Base-by-base conservation (phyloP, 2,888 invertebrate genomes). In the Steinernema carpocapsae region DNA sequence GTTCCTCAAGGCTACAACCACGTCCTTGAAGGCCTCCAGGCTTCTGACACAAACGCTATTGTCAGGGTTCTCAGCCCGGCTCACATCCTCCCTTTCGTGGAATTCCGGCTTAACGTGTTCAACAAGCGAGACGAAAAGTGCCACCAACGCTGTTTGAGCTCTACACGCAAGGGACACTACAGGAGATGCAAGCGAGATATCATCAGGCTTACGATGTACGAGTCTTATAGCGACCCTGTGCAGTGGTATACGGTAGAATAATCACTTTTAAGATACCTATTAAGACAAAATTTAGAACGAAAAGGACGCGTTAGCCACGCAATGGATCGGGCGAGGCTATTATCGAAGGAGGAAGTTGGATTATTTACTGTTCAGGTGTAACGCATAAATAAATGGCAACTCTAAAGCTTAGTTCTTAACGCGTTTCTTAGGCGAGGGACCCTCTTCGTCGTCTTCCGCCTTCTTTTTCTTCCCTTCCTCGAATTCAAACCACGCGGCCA, bases 321-420 rank as follows among this genome's bases (percentile, higher is more conserved):
- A 71, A 29, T 80, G 78, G 78, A 70, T 76, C 26, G 75, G 78
- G 0, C 29, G 72, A 43, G 80, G 80, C n/a, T 81, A 78, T 52
- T 80, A 80, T 76, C 56, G 70, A 45, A 76, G 46, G 22, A 42
- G 80, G 24, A 78, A 76, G 29, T 72, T 76, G 26, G 76, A 76
- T 26, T 76, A 80, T 75, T 59, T 80, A 14, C 52, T 78, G 1
- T 80, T 80, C 70, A 72, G 74, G 59, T 80, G 80, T 29, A 64
- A 64, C 19, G 29, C 64, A 29, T 64, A n/a, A 32, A n/a, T 26
- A 24, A 64, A 64, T 37, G 37, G 3, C 3, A 37, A 37, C 10
- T 6, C 3, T 3, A 10, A 37, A 37, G 37, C n/a, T n/a, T n/a
- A n/a, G n/a, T n/a, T n/a, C n/a, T n/a, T n/a, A n/a, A n/a, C n/a